Evolutionary conservation across 2,797 vertebrate genomes (phyloP).

Genomic region (Phataginus tetradactyla): DNA sequence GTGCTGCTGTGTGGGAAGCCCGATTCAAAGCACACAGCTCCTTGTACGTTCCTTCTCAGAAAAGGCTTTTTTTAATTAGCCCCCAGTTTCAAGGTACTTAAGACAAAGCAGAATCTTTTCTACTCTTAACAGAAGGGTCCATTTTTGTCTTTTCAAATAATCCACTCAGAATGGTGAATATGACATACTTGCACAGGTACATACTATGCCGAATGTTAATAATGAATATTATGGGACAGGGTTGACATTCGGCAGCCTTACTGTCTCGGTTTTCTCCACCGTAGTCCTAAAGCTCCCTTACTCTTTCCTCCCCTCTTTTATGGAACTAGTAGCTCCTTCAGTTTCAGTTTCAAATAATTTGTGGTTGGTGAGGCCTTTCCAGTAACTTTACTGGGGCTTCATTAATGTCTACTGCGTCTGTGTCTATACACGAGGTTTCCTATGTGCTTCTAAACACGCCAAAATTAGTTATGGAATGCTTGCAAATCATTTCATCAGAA

Average conservation of each 20-base stretch:
- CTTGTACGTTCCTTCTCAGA: background rate
- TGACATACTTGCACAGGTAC: background rate
- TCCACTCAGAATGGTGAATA: background rate
- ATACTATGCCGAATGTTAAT: background rate
- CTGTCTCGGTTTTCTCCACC: background rate
- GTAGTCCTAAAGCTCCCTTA: background rate
- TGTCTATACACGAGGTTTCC: background rate
- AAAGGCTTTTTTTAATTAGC: background rate
- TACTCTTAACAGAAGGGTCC: background rate
- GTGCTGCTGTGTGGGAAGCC: background rate
- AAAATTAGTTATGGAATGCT: background rate
- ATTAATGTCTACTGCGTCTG: background rate
- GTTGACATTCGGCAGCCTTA: background rate
- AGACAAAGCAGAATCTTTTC: slow-evolving; percentile 20
- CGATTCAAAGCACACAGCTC: slow-evolving; percentile 20
- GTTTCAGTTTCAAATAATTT: slow-evolving; percentile 34
- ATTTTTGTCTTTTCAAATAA: background rate
- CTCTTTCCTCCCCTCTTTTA: background rate
- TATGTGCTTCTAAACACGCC: background rate
- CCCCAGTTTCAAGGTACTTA: background rate
- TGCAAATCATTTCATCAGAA: background rate
- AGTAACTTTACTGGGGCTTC: background rate
- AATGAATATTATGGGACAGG: background rate
- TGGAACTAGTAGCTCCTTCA: background rate
- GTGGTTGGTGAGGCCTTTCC: background rate